Evolutionary conservation across 2,797 vertebrate genomes (phyloP).

Genomic region (Falco columbarius): DNA sequence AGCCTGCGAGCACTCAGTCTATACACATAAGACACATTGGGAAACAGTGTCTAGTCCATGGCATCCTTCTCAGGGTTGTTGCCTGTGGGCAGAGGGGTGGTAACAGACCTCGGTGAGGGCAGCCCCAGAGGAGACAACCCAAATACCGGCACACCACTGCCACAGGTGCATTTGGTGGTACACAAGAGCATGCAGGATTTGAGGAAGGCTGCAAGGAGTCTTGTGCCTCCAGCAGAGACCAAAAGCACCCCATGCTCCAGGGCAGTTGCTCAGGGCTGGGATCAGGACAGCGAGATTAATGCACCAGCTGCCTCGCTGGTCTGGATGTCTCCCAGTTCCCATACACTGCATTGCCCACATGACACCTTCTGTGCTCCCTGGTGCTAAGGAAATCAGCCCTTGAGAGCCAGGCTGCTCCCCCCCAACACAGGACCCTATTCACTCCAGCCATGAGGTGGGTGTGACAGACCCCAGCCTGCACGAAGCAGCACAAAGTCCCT

Average conservation of each 20-base stretch:
- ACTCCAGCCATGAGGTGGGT: background rate
- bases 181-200: background rate
- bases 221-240: background rate
- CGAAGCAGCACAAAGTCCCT: background rate
- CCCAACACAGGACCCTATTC: too few relatives aligned
- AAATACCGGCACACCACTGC: background rate
- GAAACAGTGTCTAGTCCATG: background rate
- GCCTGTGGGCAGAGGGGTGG: background rate
- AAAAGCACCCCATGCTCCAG: background rate
- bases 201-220: background rate
- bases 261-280: background rate
- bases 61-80: background rate
- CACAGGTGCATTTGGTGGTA: accelerated
- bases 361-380: background rate
- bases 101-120: background rate
- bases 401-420: background rate
- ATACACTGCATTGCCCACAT: accelerated
- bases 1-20: background rate
- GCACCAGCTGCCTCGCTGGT: background rate
- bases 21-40: background rate
- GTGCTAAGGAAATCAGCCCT: background rate
- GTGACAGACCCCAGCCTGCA: background rate
- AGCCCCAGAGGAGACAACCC: background rate
- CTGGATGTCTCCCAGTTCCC: background rate
- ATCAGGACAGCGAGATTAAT: background rate